A percentile compares a stretch with the other conserved stretches of the same genome.
Conservation (phyloP, 2,113 vertebrate genomes). For the Thalassoma bifasciatum region DNA sequence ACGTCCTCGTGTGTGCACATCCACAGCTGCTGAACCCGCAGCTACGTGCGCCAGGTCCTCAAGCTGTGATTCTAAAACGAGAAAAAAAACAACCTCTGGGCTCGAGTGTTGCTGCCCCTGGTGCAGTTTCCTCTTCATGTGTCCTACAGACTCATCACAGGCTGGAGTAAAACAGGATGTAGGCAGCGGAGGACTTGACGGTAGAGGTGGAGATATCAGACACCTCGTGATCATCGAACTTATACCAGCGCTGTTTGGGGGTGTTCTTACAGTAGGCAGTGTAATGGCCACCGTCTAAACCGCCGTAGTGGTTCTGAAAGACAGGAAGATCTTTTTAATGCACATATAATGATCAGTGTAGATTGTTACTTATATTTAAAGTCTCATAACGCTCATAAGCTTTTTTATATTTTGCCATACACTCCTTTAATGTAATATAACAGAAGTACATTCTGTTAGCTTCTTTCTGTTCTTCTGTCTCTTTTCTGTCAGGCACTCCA, state of each 20-base stretch:
- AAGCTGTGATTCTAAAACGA: constrained; percentile 47
- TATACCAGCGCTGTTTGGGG: constrained; percentile 92
- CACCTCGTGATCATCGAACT: constrained; percentile 98
- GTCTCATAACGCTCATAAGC: background rate
- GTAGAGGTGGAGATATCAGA: constrained; percentile 91
- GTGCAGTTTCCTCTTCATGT: constrained; percentile 58
- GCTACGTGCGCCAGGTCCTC: constrained; percentile 32
- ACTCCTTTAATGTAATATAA: no score
- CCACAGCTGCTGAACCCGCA: constrained; percentile 15
- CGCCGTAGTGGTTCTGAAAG: constrained; percentile 95
- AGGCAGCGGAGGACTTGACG: constrained; percentile 95
- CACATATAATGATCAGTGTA: background rate
- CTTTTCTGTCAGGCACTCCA: no score
- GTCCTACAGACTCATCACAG: constrained; percentile 81
- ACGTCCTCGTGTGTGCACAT: background rate
- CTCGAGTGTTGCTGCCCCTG: constrained; percentile 30
- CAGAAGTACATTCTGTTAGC: no score
- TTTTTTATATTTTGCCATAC: no score
- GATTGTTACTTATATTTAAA: background rate
- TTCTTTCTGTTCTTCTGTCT: no score
- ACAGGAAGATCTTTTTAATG: background rate
- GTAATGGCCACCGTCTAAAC: constrained; percentile 96
- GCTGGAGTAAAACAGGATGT: constrained; percentile 98
- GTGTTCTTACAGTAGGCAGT: constrained; percentile 96
- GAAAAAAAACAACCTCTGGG: constrained; percentile 38